These are phyloP conservation scores for Tineola bisselliella DNA, from an alignment of 2,888 invertebrate species.

Conservation along the genomic window DNA sequence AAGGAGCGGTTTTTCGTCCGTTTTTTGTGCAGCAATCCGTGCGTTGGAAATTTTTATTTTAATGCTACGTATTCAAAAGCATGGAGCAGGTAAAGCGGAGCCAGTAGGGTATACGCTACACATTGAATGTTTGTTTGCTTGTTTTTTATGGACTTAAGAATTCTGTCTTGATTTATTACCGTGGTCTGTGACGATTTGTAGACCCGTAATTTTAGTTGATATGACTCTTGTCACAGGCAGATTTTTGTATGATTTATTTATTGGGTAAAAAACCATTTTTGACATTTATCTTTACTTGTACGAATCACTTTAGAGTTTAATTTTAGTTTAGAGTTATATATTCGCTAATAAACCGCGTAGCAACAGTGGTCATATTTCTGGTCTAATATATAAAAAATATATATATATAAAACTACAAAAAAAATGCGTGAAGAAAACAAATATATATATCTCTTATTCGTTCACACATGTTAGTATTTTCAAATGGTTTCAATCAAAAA, in stretches of 20 bases:
- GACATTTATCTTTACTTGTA: slow-evolving; percentile 44
- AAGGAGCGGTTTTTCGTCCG: slow-evolving; percentile 55
- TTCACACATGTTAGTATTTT: too few relatives aligned
- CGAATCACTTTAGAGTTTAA: slow-evolving; percentile 38
- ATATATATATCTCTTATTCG: too few relatives aligned
- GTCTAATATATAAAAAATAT: too few relatives aligned
- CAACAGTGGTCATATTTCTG: too few relatives aligned
- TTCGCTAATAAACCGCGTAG: too few relatives aligned
- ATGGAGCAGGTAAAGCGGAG: slow-evolving; percentile 55
- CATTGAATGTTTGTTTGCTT: slow-evolving; percentile 52
- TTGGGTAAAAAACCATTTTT: slow-evolving; percentile 39
- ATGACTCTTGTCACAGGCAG: slow-evolving; percentile 61
- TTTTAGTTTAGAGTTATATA: too few relatives aligned
- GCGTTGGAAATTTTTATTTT: slow-evolving; percentile 62
- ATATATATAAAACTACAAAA: too few relatives aligned
- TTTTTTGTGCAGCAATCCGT: slow-evolving; percentile 61
- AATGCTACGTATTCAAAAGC: slow-evolving; percentile 65
- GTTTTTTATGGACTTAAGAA: slow-evolving; percentile 55
- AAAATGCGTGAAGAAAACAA: too few relatives aligned
- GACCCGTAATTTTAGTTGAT: slow-evolving; percentile 58
- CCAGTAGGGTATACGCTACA: slow-evolving; percentile 21
- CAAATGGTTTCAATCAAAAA: too few relatives aligned
- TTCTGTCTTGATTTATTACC: slow-evolving; percentile 57
- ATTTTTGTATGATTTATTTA: slow-evolving; percentile 57
- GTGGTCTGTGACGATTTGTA: slow-evolving; percentile 61